Percentiles rank a stretch among this genome's conserved stretches.
These are phyloP conservation scores for Formicarius rufipectus DNA, from an alignment of 2,113 vertebrate species.

Conservation along the genomic window DNA sequence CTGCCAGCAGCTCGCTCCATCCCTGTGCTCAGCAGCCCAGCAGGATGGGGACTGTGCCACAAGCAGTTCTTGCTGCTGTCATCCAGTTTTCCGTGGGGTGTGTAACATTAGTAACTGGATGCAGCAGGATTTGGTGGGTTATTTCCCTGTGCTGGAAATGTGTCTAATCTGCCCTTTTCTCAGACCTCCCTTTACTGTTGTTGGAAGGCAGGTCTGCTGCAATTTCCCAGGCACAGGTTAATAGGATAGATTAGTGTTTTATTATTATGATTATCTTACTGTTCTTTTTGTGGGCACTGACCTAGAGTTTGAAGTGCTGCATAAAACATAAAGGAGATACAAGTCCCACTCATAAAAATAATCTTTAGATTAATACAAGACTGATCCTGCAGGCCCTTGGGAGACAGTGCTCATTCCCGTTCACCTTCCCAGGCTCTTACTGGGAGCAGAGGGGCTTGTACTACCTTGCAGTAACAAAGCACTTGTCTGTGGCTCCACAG, in stretches of 20 bases:
- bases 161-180: not conserved
- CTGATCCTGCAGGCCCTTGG: not conserved
- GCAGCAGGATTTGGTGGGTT: not conserved
- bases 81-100: constrained; percentile 2
- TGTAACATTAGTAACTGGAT: not conserved
- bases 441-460: not conserved
- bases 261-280: not conserved
- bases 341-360: not conserved
- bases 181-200: not conserved
- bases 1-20: not conserved
- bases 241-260: not conserved
- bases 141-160: not conserved
- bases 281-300: not conserved
- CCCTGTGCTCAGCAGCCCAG: constrained; percentile 34
- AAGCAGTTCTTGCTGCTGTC: constrained; percentile 34
- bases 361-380: not conserved
- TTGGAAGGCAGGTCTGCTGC: not conserved
- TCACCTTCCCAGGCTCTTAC: not conserved
- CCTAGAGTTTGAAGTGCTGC: not conserved
- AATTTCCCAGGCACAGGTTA: constrained; percentile 2
- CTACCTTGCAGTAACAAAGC: not conserved
- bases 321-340: not conserved
- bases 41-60: constrained; percentile 34
- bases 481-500: not conserved
- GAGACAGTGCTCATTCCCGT: not conserved